These are phyloP conservation scores for Amyelois transitella DNA, from an alignment of 1,140 invertebrate genomes.

Conservation along the genomic window DNA sequence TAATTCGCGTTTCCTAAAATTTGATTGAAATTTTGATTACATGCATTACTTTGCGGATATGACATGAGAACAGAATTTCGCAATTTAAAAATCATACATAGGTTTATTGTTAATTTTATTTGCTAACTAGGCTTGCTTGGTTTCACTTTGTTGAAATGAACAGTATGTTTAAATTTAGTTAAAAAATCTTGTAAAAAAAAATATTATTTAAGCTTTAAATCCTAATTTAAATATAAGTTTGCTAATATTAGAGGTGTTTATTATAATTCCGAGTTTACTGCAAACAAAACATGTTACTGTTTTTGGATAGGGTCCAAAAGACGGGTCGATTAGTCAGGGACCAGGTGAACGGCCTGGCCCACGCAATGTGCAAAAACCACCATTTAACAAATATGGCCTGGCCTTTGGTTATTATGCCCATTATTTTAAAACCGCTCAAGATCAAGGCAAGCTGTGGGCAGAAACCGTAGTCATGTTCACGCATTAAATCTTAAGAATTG, in stretches of 20 bases:
- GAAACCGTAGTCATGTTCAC: neutral
- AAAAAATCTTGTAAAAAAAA: too few relatives aligned
- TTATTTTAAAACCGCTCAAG: slow-evolving; percentile 13
- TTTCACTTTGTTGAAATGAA: too few relatives aligned
- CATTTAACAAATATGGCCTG: slow-evolving; percentile 18
- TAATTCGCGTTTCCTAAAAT: neutral
- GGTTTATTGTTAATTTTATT: too few relatives aligned
- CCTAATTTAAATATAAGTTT: neutral
- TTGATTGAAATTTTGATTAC: neutral
- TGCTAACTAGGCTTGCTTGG: too few relatives aligned
- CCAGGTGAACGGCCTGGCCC: slow-evolving; percentile 43
- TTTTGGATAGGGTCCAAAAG: slow-evolving; percentile 38
- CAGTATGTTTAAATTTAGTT: too few relatives aligned
- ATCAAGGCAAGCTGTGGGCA: slow-evolving; percentile 5
- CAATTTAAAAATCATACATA: too few relatives aligned
- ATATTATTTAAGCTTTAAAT: too few relatives aligned
- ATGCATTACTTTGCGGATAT: neutral
- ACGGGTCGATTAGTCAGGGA: slow-evolving; percentile 35
- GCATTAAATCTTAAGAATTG: neutral
- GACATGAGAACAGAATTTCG: neutral
- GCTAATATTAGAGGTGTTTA: neutral
- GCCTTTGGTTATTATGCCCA: slow-evolving; percentile 17
- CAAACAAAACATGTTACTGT: slow-evolving; percentile 13
- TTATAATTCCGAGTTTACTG: neutral
- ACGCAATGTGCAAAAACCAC: slow-evolving; percentile 27